Percentiles rank a stretch among this genome's conserved stretches.
phyloP scores from a whole-genome alignment of 2,797 vertebrate species.

The Peromyscus melanophrys region DNA sequence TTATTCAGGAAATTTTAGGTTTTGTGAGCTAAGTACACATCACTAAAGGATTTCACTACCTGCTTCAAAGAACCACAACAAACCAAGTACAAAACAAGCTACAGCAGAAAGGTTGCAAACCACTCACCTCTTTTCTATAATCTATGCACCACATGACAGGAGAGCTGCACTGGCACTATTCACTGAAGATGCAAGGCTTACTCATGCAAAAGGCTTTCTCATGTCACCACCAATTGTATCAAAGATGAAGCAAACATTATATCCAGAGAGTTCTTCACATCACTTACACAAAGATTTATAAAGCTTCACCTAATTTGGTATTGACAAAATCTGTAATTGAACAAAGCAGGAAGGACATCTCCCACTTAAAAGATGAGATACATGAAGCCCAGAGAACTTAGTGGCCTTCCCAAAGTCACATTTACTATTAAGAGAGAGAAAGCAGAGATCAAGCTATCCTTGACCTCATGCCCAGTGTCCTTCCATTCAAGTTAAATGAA shows the following conservation, averaged over 20 bases:
- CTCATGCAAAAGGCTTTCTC: background rate
- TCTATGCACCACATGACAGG: background rate
- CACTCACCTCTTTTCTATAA: background rate
- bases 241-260: background rate
- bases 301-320: background rate
- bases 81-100: background rate
- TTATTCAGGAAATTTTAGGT: background rate
- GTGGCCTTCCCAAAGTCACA: background rate
- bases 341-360: background rate
- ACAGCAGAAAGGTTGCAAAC: background rate
- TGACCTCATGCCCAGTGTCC: accelerated
- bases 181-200: background rate
- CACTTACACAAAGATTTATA: background rate
- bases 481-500: background rate
- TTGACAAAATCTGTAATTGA: constrained; percentile 5
- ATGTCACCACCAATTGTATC: background rate
- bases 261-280: background rate
- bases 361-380: background rate
- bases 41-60: background rate
- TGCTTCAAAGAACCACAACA: background rate
- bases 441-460: background rate
- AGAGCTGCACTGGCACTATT: background rate
- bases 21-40: background rate
- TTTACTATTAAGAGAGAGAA: background rate
- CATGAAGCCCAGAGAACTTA: background rate